Conservation (phyloP, 1,140 invertebrate species). For the Stratiolaelaps scimitus region DNA sequence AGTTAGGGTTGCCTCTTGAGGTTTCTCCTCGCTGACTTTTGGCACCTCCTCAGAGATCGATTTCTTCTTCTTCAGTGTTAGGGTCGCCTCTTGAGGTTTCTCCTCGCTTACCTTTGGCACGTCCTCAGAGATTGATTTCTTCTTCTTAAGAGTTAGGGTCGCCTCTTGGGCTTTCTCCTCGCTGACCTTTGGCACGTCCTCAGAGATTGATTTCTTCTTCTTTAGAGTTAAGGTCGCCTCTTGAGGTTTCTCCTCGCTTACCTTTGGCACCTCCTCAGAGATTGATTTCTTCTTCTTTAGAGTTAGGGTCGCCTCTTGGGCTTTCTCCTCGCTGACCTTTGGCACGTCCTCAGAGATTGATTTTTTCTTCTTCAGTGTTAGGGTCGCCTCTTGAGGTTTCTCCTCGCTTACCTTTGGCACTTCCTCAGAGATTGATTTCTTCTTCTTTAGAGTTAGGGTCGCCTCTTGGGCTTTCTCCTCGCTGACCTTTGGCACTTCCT, state of each 20-base stretch:
- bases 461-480: neutral
- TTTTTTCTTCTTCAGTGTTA: constrained; percentile 26
- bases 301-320: neutral
- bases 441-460: constrained; percentile 29
- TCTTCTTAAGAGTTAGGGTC: neutral
- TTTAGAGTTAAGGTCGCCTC: constrained; percentile 16
- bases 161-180: neutral
- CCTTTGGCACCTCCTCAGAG: neutral
- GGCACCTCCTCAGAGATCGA: neutral
- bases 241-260: constrained; percentile 27
- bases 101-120: constrained; percentile 28
- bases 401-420: constrained; percentile 28
- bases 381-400: constrained; percentile 25
- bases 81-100: constrained; percentile 2
- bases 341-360: constrained; percentile 13
- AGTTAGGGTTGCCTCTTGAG: neutral
- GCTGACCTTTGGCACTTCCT: neutral
- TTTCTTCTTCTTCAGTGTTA: neutral
- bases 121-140: constrained; percentile 33
- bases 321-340: constrained; percentile 30
- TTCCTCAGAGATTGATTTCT: neutral
- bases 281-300: neutral
- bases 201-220: constrained; percentile 15
- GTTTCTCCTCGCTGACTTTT: neutral
- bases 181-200: neutral